These are phyloP conservation scores for Mustelus asterias DNA, from an alignment of 2,113 vertebrate genomes.

Conservation along the genomic window DNA sequence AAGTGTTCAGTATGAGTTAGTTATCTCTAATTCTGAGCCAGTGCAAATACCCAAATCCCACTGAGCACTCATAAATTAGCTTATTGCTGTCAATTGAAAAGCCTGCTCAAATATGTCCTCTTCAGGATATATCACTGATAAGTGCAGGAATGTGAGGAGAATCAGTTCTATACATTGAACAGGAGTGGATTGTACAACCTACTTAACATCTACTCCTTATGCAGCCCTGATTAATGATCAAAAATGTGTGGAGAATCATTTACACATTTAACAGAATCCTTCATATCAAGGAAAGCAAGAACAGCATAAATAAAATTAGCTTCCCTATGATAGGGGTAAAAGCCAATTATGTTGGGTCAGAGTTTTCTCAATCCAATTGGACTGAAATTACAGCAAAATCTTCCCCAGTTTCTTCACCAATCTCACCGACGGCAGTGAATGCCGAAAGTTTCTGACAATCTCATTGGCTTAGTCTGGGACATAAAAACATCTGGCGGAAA, in stretches of 20 bases:
- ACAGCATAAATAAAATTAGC: not conserved
- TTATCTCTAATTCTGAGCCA: not conserved
- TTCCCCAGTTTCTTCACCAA: not conserved
- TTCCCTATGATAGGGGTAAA: not conserved
- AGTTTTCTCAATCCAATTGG: not conserved
- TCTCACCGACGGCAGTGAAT: too few species aligned
- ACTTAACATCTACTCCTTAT: not conserved
- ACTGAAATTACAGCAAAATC: not conserved
- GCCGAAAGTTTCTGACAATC: not conserved
- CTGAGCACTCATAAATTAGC: not conserved
- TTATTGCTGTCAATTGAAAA: not conserved
- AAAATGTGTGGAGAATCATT: slow-evolving; percentile 33
- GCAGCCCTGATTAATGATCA: not conserved
- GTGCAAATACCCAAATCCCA: not conserved
- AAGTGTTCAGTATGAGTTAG: not conserved
- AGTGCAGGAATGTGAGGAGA: slow-evolving; percentile 29
- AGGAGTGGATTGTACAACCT: slow-evolving; percentile 15
- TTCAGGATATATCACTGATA: not conserved
- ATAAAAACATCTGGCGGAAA: not conserved
- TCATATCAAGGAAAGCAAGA: not conserved
- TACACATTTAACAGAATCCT: not conserved
- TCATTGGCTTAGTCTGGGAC: not conserved
- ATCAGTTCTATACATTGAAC: slow-evolving; percentile 28
- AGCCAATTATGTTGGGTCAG: not conserved
- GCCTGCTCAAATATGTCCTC: not conserved